phyloP scores from a whole-genome alignment of 2,113 vertebrate species.

The cat (Felis catus) region DNA sequence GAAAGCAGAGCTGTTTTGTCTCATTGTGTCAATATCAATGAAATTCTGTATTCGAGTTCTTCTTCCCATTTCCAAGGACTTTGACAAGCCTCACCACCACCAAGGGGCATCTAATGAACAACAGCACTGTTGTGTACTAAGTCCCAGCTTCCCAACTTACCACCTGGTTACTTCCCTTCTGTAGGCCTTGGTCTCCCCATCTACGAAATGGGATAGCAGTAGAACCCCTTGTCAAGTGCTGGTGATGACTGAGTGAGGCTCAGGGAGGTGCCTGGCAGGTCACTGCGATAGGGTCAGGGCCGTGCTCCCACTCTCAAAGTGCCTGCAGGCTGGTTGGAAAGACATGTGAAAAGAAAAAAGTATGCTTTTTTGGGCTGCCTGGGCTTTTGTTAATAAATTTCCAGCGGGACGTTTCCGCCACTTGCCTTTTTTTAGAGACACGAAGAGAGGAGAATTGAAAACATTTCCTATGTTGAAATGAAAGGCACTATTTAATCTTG shows the following conservation, averaged over 20 bases:
- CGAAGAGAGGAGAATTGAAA: constrained; percentile 70
- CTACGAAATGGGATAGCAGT: neutral
- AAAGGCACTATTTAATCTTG: constrained; percentile 79
- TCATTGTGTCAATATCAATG: neutral
- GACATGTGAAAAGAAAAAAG: neutral
- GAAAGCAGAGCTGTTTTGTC: neutral
- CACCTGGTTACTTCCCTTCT: neutral
- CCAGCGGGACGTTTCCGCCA: constrained; percentile 67
- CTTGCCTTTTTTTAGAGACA: constrained; percentile 78
- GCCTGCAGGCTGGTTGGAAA: neutral
- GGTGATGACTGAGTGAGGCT: neutral
- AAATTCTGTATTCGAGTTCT: neutral
- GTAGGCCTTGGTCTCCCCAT: neutral
- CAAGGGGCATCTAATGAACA: neutral
- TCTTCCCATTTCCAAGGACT: neutral
- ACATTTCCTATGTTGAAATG: constrained; percentile 74
- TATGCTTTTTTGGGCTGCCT: constrained; percentile 43
- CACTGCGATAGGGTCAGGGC: neutral
- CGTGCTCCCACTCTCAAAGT: neutral
- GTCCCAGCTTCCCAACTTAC: neutral
- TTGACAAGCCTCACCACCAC: neutral
- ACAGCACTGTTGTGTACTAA: neutral
- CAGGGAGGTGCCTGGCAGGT: neutral
- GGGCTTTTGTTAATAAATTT: constrained; percentile 76
- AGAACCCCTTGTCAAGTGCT: neutral